phyloP scores from a whole-genome alignment of 2,888 invertebrate genomes.

The Scelioninae gen. 2 region DNA sequence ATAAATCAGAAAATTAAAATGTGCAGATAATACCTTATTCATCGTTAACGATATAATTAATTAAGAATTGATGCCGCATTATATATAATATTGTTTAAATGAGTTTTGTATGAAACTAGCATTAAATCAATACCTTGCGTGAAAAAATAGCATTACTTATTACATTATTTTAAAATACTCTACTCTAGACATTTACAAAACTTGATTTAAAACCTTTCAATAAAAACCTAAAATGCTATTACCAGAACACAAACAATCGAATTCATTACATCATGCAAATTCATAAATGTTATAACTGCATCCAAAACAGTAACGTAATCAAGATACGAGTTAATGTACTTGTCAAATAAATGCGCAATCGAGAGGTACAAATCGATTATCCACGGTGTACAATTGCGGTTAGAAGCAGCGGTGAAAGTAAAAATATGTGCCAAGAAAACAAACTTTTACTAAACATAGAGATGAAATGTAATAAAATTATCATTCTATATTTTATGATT shows the following conservation, averaged over 20 bases:
- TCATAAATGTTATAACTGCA: constrained; percentile 1
- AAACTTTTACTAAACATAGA: not conserved
- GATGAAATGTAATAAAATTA: constrained; percentile 18
- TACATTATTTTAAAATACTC: no score
- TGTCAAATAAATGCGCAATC: not conserved
- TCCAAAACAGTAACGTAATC: not conserved
- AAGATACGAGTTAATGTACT: not conserved
- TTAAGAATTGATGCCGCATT: no score
- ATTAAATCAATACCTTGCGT: no score
- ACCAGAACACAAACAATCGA: not conserved
- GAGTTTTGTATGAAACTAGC: no score
- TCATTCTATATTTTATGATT: not conserved
- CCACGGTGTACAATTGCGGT: constrained; percentile 13
- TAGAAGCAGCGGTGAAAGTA: constrained; percentile 35
- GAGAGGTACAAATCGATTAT: constrained; percentile 2
- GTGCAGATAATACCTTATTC: no score
- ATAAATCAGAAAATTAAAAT: no score
- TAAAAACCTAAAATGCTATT: not conserved
- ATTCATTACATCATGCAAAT: constrained; percentile 4
- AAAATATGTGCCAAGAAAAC: constrained; percentile 24
- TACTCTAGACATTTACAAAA: no score
- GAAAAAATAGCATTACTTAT: no score
- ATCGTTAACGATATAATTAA: no score
- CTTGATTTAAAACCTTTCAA: no score
- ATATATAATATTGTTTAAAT: no score